A percentile compares a stretch with the other conserved stretches of the same genome.
Evolutionary conservation across 2,113 vertebrate species (phyloP).

Genomic region (Scartelaos histophorus): DNA sequence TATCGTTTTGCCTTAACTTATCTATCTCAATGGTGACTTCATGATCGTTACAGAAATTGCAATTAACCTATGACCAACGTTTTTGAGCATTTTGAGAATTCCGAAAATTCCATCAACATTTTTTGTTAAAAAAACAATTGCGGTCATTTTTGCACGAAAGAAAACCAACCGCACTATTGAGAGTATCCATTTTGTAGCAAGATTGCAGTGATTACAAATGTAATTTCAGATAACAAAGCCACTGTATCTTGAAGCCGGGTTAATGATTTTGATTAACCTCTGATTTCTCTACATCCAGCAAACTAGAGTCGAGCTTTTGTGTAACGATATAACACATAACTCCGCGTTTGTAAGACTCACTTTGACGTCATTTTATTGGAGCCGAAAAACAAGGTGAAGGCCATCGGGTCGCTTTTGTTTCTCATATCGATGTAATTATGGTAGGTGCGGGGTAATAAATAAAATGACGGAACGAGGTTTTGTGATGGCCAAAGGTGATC

Average conservation of each 20-base stretch:
- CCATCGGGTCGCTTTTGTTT: constrained; percentile 40
- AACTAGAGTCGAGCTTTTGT: neutral
- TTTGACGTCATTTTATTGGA: constrained; percentile 28
- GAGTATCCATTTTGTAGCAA: neutral
- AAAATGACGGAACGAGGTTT: constrained; percentile 35
- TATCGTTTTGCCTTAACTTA: no score
- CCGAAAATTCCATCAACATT: no score
- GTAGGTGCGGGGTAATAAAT: constrained; percentile 26
- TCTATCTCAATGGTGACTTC: no score
- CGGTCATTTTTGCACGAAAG: neutral
- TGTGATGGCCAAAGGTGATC: constrained; percentile 49
- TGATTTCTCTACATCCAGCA: neutral
- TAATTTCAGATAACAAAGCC: neutral
- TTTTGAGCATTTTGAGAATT: no score
- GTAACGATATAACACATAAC: neutral
- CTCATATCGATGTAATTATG: constrained; percentile 47
- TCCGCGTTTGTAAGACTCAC: neutral
- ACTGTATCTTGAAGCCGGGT: neutral
- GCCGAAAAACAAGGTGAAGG: constrained; percentile 40
- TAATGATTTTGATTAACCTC: neutral
- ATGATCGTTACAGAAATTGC: no score
- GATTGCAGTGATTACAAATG: neutral
- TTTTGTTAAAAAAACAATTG: no score
- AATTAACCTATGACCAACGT: no score
- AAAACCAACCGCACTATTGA: neutral